Evolutionary conservation across 2,888 invertebrate species (phyloP).

Genomic region (Nomada lathburiana): DNA sequence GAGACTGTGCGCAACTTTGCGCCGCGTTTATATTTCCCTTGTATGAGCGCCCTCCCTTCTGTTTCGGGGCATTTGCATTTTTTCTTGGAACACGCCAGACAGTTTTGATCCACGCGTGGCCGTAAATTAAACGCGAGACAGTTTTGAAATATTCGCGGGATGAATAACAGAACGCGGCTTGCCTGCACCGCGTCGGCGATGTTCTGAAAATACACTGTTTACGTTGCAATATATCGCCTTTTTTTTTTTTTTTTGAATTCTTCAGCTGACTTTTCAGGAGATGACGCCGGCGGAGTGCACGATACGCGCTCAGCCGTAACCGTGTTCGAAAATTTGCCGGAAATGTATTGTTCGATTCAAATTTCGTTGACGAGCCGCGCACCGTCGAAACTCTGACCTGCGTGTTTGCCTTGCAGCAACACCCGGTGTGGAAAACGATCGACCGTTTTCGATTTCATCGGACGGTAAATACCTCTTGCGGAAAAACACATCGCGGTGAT

Average conservation of each 20-base stretch:
- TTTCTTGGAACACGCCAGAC: constrained; percentile 21
- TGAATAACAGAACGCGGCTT: constrained; percentile 20
- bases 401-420: constrained; percentile 30
- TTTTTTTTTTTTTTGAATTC: neutral
- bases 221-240: too few species aligned
- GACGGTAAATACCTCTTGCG: constrained; percentile 15
- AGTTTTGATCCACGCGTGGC: constrained; percentile 32
- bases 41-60: neutral
- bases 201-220: neutral
- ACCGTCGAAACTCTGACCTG: neutral
- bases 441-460: constrained; percentile 10
- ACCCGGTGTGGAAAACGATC: neutral
- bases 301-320: neutral
- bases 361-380: constrained; percentile 17
- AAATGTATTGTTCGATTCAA: constrained; percentile 19
- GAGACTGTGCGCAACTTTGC: constrained; percentile 7
- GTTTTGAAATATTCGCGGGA: constrained; percentile 33
- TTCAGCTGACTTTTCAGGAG: neutral
- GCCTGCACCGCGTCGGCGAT: neutral
- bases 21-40: constrained; percentile 2
- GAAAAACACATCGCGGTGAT: constrained; percentile 1
- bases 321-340: neutral
- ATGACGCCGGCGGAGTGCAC: too few species aligned
- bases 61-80: constrained; percentile 14
- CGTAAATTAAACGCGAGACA: constrained; percentile 40